phyloP scores from a whole-genome alignment of 1,140 invertebrate species.

The Caenorhabditis brenneri region DNA sequence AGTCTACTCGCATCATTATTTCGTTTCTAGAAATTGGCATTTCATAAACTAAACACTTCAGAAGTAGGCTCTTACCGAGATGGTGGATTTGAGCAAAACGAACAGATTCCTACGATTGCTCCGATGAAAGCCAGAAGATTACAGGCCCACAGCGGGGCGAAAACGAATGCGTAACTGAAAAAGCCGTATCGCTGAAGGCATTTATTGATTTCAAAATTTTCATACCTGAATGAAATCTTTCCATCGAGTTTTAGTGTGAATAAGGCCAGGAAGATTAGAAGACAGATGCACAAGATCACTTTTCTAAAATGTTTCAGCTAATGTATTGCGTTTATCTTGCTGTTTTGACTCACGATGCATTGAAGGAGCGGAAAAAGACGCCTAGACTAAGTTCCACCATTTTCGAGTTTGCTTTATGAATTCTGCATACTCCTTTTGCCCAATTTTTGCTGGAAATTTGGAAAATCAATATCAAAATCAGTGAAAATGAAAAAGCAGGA shows the following conservation, averaged over 20 bases:
- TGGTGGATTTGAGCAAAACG: conserved; percentile 92
- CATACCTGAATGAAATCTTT: conserved; percentile 27
- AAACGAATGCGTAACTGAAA: conserved; percentile 93
- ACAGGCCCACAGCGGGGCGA: conserved; percentile 94
- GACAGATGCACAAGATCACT: conserved; percentile 89
- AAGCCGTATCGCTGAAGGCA: conserved; percentile 75
- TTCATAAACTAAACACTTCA: conserved; percentile 36
- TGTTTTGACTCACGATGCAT: conserved; percentile 54
- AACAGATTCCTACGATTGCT: conserved; percentile 85
- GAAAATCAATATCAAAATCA: neutral
- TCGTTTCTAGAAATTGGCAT: conserved; percentile 78
- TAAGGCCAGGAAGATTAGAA: conserved; percentile 86
- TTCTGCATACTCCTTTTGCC: neutral
- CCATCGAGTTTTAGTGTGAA: conserved; percentile 87
- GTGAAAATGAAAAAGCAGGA: neutral
- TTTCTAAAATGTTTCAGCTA: conserved; percentile 89
- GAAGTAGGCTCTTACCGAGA: conserved; percentile 76
- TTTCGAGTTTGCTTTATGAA: neutral
- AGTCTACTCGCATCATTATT: conserved; percentile 92
- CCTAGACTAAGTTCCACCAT: conserved; percentile 57
- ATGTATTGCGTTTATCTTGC: neutral
- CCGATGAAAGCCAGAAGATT: conserved; percentile 87
- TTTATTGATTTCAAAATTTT: neutral
- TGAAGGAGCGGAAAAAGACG: conserved; percentile 56
- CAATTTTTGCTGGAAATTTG: neutral